phyloP scores from a whole-genome alignment of 2,797 vertebrate species.

The Scleropages formosus region DNA sequence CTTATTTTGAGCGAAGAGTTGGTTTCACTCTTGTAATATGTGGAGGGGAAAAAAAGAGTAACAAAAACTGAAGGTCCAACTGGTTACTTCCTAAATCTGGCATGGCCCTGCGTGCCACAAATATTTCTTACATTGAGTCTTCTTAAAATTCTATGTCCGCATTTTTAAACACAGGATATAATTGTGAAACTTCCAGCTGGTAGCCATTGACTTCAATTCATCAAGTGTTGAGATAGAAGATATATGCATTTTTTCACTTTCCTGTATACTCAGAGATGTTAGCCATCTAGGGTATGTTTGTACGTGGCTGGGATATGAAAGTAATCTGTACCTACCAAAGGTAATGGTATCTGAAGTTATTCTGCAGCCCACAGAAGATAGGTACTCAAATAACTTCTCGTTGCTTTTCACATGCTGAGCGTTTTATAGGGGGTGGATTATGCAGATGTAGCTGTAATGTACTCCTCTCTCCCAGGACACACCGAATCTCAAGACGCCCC shows the following conservation, averaged over 20 bases:
- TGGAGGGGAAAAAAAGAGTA: too few species aligned
- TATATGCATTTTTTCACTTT: not conserved
- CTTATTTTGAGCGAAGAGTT: too few species aligned
- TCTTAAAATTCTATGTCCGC: too few species aligned
- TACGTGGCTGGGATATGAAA: slow-evolving; percentile 2
- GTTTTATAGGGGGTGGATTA: not conserved
- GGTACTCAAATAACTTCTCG: slow-evolving; percentile 1
- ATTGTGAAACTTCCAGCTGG: not conserved
- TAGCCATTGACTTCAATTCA: not conserved
- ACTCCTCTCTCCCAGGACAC: not conserved
- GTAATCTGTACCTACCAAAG: not conserved
- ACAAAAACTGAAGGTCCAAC: too few species aligned
- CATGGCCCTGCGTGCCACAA: too few species aligned
- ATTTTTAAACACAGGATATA: too few species aligned
- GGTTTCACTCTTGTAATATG: too few species aligned
- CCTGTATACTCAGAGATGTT: not conserved
- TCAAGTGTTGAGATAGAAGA: not conserved
- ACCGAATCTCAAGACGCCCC: not conserved
- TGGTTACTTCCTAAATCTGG: too few species aligned
- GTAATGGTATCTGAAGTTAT: not conserved
- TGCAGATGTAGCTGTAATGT: not conserved
- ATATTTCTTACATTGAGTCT: too few species aligned
- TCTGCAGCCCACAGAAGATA: not conserved
- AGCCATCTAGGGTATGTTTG: not conserved
- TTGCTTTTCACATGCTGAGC: not conserved